Evolutionary conservation across 2,113 vertebrate species (phyloP), one percentile per base, ranked within the genome.

Genomic region (Podarcis cretensis): DNA sequence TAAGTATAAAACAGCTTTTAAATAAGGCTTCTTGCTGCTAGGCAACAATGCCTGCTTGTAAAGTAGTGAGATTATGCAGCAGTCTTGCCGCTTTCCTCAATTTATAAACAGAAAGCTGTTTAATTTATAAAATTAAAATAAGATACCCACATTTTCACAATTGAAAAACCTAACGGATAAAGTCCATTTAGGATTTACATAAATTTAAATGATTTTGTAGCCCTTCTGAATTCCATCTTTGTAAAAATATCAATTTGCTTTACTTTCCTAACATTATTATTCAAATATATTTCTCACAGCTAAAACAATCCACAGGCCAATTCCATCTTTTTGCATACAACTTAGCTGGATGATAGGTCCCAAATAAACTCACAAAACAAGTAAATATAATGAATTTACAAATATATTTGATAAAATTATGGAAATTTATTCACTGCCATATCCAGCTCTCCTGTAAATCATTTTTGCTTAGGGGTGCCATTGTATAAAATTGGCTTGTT

Each of bases 381-480:
- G 13, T 63, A 27, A 84, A 23, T 57, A 73, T 54, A 54, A 54
- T 54, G 13, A 32, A 23, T 54, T 54, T 32, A 48, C 4, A 74
- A 80, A 63, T 63, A 81, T 32, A 35, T 63, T 63, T 43, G 13
- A n/a, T n/a, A 81, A 25, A 65, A 25, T 88, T 48, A 75, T 0
- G 84, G 86, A 12, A 54, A 0, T 88, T 84, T 89, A 88, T 37
- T 76, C 69, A 84, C 37, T 75, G 12, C 35, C 40, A 88, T 66
- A 65, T 71, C 88, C 69, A 4, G 0, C 27, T 1, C 25, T 1
- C 35, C 30, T 69, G 37, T 86, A 6, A 90, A 88, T 4, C 0
- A 63, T 84, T 84, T 85, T 91, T 9, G 78, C 86, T 74, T 88
- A 27, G 84, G 5, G 65, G 88, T 88, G 32, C 79, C 32, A 91